These are phyloP conservation scores for Diacarnus erythraeanus DNA, from an alignment of 37 sponge, comb jelly and placozoan genomes.

Conservation along the genomic window DNA sequence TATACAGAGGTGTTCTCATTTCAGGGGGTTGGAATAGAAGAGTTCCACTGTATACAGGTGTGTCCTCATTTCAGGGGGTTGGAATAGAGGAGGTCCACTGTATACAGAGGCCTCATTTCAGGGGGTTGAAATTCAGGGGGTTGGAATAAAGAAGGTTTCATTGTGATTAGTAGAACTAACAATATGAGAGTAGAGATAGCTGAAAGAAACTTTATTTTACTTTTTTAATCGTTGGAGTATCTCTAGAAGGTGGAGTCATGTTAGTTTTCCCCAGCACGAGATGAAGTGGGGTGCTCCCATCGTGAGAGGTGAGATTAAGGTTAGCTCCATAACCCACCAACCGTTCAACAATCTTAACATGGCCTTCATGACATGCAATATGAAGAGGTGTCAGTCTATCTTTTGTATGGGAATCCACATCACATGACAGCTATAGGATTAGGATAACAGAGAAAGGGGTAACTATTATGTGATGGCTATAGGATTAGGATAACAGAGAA, in stretches of 20 bases:
- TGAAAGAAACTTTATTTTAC: constrained; percentile 14
- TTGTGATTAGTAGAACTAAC: not conserved
- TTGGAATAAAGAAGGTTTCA: not conserved
- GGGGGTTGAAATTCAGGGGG: not conserved
- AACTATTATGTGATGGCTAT: no score
- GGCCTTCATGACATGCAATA: constrained; percentile 65
- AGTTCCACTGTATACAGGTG: no score
- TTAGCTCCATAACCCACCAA: constrained; percentile 79
- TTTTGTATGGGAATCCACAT: constrained; percentile 29
- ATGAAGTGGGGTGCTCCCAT: constrained; percentile 78
- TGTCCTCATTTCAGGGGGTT: no score
- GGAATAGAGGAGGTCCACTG: not conserved
- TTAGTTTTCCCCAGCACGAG: constrained; percentile 46
- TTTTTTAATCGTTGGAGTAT: constrained; percentile 36
- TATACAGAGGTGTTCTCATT: no score
- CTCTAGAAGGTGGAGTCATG: constrained; percentile 4
- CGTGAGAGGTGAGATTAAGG: constrained; percentile 43
- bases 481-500: no score
- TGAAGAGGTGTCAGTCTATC: constrained; percentile 65
- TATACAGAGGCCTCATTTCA: no score
- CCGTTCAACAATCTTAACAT: constrained; percentile 63
- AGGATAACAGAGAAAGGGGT: no score
- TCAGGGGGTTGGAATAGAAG: no score
- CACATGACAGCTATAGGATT: constrained; percentile 47
- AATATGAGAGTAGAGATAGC: not conserved